phyloP scores from a whole-genome alignment of 2,888 invertebrate genomes.

The Epirrhoe tristata region DNA sequence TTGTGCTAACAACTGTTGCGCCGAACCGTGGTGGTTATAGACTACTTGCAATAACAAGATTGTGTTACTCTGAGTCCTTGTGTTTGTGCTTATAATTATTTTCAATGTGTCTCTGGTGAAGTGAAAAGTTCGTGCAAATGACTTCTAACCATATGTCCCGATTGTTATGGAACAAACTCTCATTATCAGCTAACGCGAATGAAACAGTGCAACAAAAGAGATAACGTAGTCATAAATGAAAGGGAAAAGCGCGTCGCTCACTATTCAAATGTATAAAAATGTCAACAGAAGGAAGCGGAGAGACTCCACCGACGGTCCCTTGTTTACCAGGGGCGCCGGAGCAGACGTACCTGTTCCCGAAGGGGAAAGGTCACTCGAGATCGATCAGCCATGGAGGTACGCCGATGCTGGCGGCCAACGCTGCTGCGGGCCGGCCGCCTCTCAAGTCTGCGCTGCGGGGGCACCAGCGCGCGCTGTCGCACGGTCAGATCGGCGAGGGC shows the following conservation, averaged over 20 bases:
- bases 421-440: slow-evolving; percentile 86
- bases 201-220: slow-evolving; percentile 56
- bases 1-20: slow-evolving; percentile 53
- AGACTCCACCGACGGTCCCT: slow-evolving; percentile 80
- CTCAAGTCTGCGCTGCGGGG: slow-evolving; percentile 90
- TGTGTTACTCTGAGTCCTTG: slow-evolving; percentile 41
- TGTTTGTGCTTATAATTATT: slow-evolving; percentile 44
- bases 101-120: slow-evolving; percentile 54
- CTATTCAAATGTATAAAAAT: slow-evolving; percentile 88
- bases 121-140: slow-evolving; percentile 78
- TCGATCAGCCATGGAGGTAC: slow-evolving; percentile 94
- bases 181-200: slow-evolving; percentile 49
- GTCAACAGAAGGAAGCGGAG: slow-evolving; percentile 88
- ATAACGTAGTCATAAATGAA: slow-evolving; percentile 76
- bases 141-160: slow-evolving; percentile 80
- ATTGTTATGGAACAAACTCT: slow-evolving; percentile 61
- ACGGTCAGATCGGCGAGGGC: slow-evolving; percentile 92
- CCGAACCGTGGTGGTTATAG: slow-evolving; percentile 56
- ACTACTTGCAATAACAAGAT: slow-evolving; percentile 49
- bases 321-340: slow-evolving; percentile 82
- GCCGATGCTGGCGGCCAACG: slow-evolving; percentile 76
- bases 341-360: slow-evolving; percentile 82
- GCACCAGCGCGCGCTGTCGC: slow-evolving; percentile 94
- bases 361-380: slow-evolving; percentile 89
- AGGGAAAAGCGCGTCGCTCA: slow-evolving; percentile 67